Conservation (phyloP, 1,140 invertebrate genomes). For the Homarus americanus region DNA sequence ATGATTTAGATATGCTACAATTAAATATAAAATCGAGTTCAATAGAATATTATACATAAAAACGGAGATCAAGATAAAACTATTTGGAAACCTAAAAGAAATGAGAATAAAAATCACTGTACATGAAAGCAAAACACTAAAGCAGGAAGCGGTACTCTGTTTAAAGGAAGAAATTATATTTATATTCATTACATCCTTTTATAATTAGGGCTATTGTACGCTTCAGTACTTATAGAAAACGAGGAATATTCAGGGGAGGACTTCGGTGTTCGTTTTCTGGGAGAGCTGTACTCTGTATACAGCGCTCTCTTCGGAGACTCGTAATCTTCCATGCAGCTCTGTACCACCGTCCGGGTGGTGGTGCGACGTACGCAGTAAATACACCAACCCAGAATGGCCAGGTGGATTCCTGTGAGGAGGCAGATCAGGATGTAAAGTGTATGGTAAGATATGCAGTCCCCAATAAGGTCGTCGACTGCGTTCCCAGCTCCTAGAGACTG, state of each 20-base stretch:
- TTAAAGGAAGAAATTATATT: too few species aligned
- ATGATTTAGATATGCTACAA: too few species aligned
- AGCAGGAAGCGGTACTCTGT: too few species aligned
- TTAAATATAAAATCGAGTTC: too few species aligned
- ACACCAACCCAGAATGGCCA: not conserved
- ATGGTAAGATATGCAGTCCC: not conserved
- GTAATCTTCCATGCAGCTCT: conserved; percentile 34
- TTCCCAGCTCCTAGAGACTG: not conserved
- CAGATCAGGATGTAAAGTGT: conserved; percentile 18
- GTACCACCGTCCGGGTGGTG: not conserved
- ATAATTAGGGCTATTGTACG: too few species aligned
- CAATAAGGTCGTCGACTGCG: not conserved
- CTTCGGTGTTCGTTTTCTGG: conserved; percentile 19
- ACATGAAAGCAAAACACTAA: too few species aligned
- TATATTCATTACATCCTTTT: too few species aligned
- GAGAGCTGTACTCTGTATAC: conserved; percentile 40
- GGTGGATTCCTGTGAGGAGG: conserved; percentile 3
- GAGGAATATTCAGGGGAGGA: conserved; percentile 16
- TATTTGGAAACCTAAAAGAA: too few species aligned
- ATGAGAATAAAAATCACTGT: too few species aligned
- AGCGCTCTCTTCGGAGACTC: conserved; percentile 28
- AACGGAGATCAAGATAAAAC: too few species aligned
- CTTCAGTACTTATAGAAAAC: not conserved
- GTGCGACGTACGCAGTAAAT: conserved; percentile 38
- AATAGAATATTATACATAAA: too few species aligned